A percentile compares a stretch with the other conserved stretches of the same genome.
These are phyloP conservation scores for Cavia porcellus DNA, from an alignment of 2,113 vertebrate genomes.

Conservation along the genomic window DNA sequence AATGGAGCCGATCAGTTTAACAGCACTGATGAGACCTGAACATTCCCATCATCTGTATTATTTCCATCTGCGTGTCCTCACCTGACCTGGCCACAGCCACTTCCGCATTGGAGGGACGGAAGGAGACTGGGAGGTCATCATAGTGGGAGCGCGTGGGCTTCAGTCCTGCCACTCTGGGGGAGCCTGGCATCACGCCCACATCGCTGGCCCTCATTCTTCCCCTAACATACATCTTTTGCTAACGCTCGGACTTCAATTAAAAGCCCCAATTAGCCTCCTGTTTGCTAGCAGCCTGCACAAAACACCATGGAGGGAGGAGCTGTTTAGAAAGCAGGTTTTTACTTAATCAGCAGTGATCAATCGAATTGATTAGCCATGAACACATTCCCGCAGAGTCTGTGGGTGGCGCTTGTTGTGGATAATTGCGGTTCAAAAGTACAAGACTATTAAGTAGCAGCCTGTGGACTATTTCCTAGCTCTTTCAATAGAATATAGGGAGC, in stretches of 20 bases:
- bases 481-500: slow-evolving; percentile 36
- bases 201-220: slow-evolving; percentile 25
- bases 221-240: slow-evolving; percentile 34
- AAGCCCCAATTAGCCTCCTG: slow-evolving; percentile 80
- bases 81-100: slow-evolving; percentile 81
- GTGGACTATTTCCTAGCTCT: slow-evolving; percentile 71
- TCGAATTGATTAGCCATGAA: slow-evolving; percentile 88
- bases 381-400: slow-evolving; percentile 80
- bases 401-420: slow-evolving; percentile 78
- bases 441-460: slow-evolving; percentile 81
- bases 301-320: slow-evolving; percentile 74
- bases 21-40: slow-evolving; percentile 75
- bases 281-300: slow-evolving; percentile 71
- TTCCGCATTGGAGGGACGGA: slow-evolving; percentile 69
- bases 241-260: slow-evolving; percentile 82
- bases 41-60: slow-evolving; percentile 80
- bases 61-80: slow-evolving; percentile 79
- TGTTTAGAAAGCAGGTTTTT: slow-evolving; percentile 88
- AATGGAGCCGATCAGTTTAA: slow-evolving; percentile 78
- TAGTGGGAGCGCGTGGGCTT: slow-evolving; percentile 46
- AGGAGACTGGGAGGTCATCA: slow-evolving; percentile 67
- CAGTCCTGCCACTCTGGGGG: neutral
- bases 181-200: slow-evolving; percentile 8
- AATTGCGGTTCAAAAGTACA: slow-evolving; percentile 78
- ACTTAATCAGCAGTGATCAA: slow-evolving; percentile 90